phyloP scores from a whole-genome alignment of 2,113 vertebrate species.

The Ciconia boyciana region DNA sequence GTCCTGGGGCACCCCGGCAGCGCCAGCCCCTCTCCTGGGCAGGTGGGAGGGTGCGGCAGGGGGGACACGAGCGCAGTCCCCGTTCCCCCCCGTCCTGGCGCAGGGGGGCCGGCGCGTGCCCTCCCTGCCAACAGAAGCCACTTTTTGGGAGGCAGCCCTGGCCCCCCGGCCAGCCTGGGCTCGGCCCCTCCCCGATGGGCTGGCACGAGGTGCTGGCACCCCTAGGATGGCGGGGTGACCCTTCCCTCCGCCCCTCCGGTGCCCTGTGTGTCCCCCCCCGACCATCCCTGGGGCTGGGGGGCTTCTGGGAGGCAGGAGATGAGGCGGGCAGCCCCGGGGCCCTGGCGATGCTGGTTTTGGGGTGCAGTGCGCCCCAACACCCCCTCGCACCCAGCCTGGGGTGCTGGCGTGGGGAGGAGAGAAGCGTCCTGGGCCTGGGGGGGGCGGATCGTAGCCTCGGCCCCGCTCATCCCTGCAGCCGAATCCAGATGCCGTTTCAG shows the following conservation, averaged over 20 bases:
- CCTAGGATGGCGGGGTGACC: accelerated
- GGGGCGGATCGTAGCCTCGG: accelerated
- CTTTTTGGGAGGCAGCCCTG: not conserved
- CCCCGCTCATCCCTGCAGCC: accelerated
- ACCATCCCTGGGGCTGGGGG: not conserved
- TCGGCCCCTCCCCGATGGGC: not conserved
- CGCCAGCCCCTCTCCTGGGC: not conserved
- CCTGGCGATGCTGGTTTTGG: not conserved
- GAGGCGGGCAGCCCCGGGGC: not conserved
- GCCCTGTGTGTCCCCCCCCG: accelerated
- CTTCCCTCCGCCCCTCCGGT: not conserved
- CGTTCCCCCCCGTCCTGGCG: not conserved
- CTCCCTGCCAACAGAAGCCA: not conserved
- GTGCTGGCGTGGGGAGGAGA: not conserved
- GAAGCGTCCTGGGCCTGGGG: accelerated
- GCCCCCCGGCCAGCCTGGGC: not conserved
- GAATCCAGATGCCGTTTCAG: accelerated
- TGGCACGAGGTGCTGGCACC: not conserved
- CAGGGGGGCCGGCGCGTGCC: not conserved
- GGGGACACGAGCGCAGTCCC: accelerated
- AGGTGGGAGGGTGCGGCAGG: too few relatives aligned
- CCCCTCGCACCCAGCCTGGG: not conserved
- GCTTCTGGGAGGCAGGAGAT: not conserved
- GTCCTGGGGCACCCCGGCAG: not conserved
- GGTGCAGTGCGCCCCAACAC: accelerated